These are phyloP conservation scores for Anhinga rufa DNA, from an alignment of 2,113 vertebrate genomes.

Conservation along the genomic window DNA sequence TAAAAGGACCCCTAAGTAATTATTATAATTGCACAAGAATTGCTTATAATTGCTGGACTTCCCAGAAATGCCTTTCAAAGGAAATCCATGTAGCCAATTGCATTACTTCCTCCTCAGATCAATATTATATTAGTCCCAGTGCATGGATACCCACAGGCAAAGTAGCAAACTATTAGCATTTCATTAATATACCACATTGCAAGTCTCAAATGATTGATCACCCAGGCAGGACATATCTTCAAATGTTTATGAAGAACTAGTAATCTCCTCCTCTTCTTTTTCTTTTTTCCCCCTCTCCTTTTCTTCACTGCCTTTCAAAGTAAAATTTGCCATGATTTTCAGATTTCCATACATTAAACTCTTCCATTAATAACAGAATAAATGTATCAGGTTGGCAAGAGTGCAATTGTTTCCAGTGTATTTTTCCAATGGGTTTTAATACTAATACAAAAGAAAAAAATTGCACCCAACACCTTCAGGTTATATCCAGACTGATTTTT, in stretches of 20 bases:
- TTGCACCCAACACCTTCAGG: not conserved
- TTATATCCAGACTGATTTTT: not conserved
- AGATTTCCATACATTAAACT: not conserved
- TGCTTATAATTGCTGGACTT: constrained; percentile 7
- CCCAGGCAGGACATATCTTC: not conserved
- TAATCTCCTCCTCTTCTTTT: not conserved
- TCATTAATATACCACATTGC: constrained; percentile 7
- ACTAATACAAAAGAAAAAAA: not conserved
- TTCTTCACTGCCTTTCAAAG: not conserved
- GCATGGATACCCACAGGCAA: not conserved
- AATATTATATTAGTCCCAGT: not conserved
- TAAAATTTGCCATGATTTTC: not conserved
- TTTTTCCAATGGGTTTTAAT: not conserved
- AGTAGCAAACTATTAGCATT: constrained; percentile 10
- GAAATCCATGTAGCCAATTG: not conserved
- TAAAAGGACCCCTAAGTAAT: constrained; percentile 16
- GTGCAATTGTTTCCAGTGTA: not conserved
- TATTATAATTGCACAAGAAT: not conserved
- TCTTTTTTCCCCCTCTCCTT: accelerated
- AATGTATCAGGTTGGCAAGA: not conserved
- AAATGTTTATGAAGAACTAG: not conserved
- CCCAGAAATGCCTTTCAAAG: not conserved
- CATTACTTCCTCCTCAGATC: constrained; percentile 6
- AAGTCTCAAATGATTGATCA: not conserved
- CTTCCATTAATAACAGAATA: not conserved